These are phyloP conservation scores for Apodemus speciosus DNA, from an alignment of 2,113 vertebrate genomes.

Conservation along the genomic window DNA sequence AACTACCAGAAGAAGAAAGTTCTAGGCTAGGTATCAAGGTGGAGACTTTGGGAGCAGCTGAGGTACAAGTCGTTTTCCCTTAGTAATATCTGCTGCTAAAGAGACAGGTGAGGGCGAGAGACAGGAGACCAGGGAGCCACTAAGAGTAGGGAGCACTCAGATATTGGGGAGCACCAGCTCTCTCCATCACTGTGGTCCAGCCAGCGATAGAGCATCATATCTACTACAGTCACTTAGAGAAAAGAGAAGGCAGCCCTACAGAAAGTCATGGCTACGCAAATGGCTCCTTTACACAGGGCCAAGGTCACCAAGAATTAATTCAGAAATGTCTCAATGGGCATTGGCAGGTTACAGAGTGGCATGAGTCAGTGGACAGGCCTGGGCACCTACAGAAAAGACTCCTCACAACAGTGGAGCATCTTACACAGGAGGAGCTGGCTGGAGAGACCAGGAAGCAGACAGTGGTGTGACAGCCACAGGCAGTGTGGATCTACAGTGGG, in stretches of 20 bases:
- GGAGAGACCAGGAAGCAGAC: neutral
- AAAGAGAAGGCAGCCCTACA: neutral
- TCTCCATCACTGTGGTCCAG: neutral
- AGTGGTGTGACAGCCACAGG: neutral
- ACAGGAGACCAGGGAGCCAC: neutral
- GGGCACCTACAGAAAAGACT: neutral
- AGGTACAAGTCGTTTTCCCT: neutral
- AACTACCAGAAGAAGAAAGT: neutral
- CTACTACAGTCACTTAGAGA: neutral
- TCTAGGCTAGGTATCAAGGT: fast-evolving
- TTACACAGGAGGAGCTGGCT: neutral
- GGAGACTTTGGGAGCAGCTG: neutral
- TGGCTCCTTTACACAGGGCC: neutral
- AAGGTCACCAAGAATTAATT: neutral
- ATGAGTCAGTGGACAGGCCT: neutral
- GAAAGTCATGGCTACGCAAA: neutral
- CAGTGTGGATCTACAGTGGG: neutral
- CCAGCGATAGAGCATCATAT: neutral
- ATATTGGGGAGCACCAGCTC: neutral
- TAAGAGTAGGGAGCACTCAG: neutral
- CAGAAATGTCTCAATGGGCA: neutral
- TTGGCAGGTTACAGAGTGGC: fast-evolving
- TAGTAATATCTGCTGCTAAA: neutral
- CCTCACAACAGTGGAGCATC: neutral
- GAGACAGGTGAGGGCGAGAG: neutral